Percentiles rank a stretch among this genome's conserved stretches.
phyloP scores from a whole-genome alignment of 2,113 vertebrate genomes.

The Bothrops jararaca region DNA sequence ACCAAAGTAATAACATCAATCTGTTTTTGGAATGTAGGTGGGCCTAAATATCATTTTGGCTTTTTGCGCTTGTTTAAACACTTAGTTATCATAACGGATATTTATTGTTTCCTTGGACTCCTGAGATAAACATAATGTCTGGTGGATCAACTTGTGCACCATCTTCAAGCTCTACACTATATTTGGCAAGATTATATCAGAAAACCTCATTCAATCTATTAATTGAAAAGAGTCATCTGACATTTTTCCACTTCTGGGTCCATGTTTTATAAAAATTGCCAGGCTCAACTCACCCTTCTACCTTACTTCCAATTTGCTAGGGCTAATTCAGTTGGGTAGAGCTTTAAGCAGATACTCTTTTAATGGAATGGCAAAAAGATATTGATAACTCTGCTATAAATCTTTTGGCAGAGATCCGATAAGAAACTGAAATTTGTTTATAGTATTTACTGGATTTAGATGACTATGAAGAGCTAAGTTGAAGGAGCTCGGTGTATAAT shows the following conservation, averaged over 20 bases:
- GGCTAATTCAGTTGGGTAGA: background rate
- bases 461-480: background rate
- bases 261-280: background rate
- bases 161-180: no score
- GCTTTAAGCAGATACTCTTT: background rate
- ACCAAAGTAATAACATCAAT: background rate
- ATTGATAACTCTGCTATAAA: background rate
- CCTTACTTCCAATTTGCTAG: background rate
- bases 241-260: background rate
- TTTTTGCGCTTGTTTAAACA: background rate
- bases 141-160: background rate
- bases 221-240: background rate
- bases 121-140: background rate
- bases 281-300: background rate
- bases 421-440: background rate
- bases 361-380: background rate
- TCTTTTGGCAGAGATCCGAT: background rate
- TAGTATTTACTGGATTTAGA: background rate
- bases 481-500: background rate
- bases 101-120: background rate
- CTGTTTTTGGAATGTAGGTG: slow-evolving; percentile 3
- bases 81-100: background rate
- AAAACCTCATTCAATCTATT: background rate
- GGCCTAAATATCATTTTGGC: background rate
- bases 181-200: background rate